Evolutionary conservation across 2,888 invertebrate species (phyloP), one percentile per base, ranked within the genome.

Genomic region (Drosophila picticornis): DNA sequence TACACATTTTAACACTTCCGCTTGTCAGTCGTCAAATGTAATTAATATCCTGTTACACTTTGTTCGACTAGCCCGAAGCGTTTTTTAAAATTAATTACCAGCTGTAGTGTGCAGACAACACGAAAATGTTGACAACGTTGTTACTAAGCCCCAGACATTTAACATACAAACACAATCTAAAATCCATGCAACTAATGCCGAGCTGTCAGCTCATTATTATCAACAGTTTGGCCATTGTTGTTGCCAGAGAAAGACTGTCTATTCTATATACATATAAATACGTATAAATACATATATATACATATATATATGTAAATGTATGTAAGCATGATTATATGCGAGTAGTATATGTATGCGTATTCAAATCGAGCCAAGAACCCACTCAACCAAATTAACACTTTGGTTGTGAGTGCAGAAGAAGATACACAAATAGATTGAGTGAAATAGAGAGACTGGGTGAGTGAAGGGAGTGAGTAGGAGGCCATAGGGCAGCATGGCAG

Each of bases 381-480:
- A 89, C 88, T 87, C 90, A 88, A 84, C 85, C 86, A 88, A 88
- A 88, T 88, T 89, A 89, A 89, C 88, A 88, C 85, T 88, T 89
- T 80, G 73, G 69, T 72, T 70, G 63, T 58, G 70, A 62, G 57
- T 58, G 53, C 50, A 63, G 53, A 59, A 61, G 53, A 32, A 43
- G 40, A 43, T 55, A 56, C 27, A 36, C 46, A 46, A 46, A 46
- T 46, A 46, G 46, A 46, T 46, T 46, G 46, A 25, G 46, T 46
- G 46, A 46, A 46, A 46, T 46, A 16, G 46, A 46, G 63, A 62
- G 57, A 56, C 32, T 38, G 52, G 2, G 34, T 57, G 50, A 46
- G 31, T 64, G 46, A 56, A 36, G 46, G 61, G n/a, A n/a, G n/a
- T n/a, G n/a, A n/a, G 56, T 38, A 38, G 52, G 65, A 63, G 79